Evolutionary conservation across 2,888 invertebrate genomes (phyloP).

Genomic region (Siphonodentalium dalli): DNA sequence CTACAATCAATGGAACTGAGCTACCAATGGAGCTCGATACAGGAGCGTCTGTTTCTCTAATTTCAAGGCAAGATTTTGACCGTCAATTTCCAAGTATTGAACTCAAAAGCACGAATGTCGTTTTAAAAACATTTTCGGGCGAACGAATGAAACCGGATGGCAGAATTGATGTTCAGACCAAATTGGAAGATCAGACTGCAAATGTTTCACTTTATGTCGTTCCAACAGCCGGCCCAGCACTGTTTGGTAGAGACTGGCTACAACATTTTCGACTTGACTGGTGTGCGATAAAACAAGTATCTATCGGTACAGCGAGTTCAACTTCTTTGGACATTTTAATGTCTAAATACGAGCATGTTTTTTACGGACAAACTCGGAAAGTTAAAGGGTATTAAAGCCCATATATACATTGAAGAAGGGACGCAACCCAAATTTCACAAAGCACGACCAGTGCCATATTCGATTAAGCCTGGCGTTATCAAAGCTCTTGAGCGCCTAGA

Average conservation of each 20-base stretch:
- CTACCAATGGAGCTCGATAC: constrained; percentile 10
- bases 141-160: background rate
- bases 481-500: too few relatives aligned
- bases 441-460: too few relatives aligned
- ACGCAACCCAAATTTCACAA: too few relatives aligned
- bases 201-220: constrained; percentile 4
- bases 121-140: constrained; percentile 1
- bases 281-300: constrained; percentile 7
- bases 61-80: too few relatives aligned
- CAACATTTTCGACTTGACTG: constrained; percentile 10
- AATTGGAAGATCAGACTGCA: background rate
- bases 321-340: too few relatives aligned
- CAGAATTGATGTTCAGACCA: background rate
- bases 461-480: too few relatives aligned
- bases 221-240: constrained; percentile 2
- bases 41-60: constrained; percentile 1
- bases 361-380: constrained; percentile 15
- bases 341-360: constrained; percentile 3
- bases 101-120: background rate
- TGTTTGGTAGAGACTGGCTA: constrained; percentile 17
- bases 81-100: background rate
- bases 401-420: too few relatives aligned
- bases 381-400: constrained; percentile 3
- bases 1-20: background rate
- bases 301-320: too few relatives aligned